Evolutionary conservation across 2,888 invertebrate species (phyloP), one percentile per base, ranked within the genome.

Genomic region (Lucinisca nassula): DNA sequence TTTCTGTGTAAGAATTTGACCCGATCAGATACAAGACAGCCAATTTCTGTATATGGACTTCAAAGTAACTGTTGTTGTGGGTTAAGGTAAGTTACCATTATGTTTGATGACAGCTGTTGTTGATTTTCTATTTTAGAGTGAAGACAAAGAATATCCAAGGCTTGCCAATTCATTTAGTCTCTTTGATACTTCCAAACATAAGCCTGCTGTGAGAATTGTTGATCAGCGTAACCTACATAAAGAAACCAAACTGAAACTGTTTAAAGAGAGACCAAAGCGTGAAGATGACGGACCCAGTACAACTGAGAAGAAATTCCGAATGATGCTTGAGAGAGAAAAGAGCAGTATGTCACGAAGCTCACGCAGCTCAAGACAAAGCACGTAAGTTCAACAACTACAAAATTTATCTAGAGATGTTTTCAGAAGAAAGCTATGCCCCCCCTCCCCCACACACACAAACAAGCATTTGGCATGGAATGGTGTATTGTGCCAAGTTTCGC

Each of bases 241-340:
- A 37, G 95, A 96, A 81, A 96, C 95, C 37, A 95, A 95, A 84
- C 93, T 96, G 0, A 93, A 94, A 49, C 88, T 95, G 67, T 95
- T 94, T 86, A 84, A 92, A 58, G 92, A 94, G 51, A 90, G 92
- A 79, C 85, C 92, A 32, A 90, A 91, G 72, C 88, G 91, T 3
- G 86, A 89, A 27, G 90, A 89, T 12, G 90, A 91, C 24, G 94
- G 92, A 3, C 93, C 93, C 0, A 94, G 93, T 81, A 86, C 92
- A 38, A 94, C 92, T 30, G 94, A 95, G 88, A 92, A 92, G 81
- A 92, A 93, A 72, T 94, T 94, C 80, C 87, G 92, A n/a, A 90
- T 93, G 77, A 94, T 94, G 94, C 85, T 95, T 35, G 93, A 93
- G 76, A 88, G 83, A 72, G 93, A 93, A 73, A 91, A 91, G 55